phyloP scores from a whole-genome alignment of 2,888 invertebrate genomes.

The Diarsia brunnea region DNA sequence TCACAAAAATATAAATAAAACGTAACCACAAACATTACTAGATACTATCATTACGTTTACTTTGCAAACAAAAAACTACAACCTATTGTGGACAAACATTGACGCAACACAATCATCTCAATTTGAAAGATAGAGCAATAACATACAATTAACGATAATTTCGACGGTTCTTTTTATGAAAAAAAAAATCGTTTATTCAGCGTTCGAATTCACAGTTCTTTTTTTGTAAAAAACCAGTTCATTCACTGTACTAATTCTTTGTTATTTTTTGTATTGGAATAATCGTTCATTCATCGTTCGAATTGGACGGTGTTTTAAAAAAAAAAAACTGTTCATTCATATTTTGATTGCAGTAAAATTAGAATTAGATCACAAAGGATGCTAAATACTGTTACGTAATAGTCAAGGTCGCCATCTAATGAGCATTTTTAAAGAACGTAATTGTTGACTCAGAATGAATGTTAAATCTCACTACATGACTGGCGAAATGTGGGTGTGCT shows the following conservation, averaged over 20 bases:
- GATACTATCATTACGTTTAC: slow-evolving; percentile 13
- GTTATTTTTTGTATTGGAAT: slow-evolving; percentile 17
- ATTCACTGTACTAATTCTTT: slow-evolving; percentile 27
- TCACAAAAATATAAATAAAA: slow-evolving; percentile 10
- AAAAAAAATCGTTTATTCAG: slow-evolving; percentile 40
- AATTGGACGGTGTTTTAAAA: slow-evolving; percentile 10
- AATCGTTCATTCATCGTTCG: slow-evolving; percentile 42
- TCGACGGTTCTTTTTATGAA: slow-evolving; percentile 19
- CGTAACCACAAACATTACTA: slow-evolving; percentile 16
- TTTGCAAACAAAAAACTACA: slow-evolving; percentile 23
- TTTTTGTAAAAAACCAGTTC: slow-evolving; percentile 23
- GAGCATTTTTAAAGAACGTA: neutral
- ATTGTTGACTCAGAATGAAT: neutral
- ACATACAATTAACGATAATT: slow-evolving; percentile 24
- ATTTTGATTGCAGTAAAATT: slow-evolving; percentile 10
- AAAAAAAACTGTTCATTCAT: slow-evolving; percentile 36
- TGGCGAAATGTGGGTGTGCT: neutral
- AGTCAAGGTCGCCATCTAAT: slow-evolving; percentile 41
- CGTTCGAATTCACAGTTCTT: slow-evolving; percentile 16
- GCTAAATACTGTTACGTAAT: slow-evolving; percentile 11
- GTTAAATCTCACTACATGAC: neutral
- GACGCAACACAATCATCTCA: slow-evolving; percentile 44
- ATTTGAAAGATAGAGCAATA: slow-evolving; percentile 55
- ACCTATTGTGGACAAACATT: neutral
- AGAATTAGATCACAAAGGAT: slow-evolving; percentile 7